A percentile compares a stretch with the other conserved stretches of the same genome.
These are phyloP conservation scores for Merluccius polli DNA, from an alignment of 2,797 vertebrate species.

Conservation along the genomic window DNA sequence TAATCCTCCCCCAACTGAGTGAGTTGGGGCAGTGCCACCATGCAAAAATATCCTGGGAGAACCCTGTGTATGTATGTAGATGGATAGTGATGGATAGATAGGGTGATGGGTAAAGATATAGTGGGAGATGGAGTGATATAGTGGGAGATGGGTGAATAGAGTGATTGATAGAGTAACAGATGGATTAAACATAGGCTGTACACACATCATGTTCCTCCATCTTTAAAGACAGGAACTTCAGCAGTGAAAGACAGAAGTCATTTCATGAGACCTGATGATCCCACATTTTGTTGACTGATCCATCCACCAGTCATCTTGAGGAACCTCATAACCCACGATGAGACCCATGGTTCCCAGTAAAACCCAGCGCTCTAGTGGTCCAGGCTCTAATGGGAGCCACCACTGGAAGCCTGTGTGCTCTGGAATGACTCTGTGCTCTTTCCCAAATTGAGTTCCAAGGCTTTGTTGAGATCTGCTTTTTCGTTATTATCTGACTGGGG, in stretches of 20 bases:
- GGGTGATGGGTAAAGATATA: too few relatives aligned
- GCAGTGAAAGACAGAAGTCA: neutral
- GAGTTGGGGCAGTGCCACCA: too few relatives aligned
- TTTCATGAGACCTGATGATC: neutral
- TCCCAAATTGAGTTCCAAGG: slow-evolving; percentile 24
- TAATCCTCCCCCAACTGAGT: too few relatives aligned
- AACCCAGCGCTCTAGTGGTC: slow-evolving; percentile 21
- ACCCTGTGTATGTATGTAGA: too few relatives aligned
- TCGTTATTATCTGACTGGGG: slow-evolving; percentile 13
- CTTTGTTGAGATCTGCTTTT: slow-evolving; percentile 17
- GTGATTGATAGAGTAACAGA: too few relatives aligned
- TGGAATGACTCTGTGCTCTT: neutral
- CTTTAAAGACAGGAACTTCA: neutral
- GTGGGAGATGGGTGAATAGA: too few relatives aligned
- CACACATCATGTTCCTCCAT: neutral
- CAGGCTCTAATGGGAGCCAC: slow-evolving; percentile 18
- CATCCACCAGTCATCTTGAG: slow-evolving; percentile 17
- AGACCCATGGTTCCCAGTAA: slow-evolving; percentile 28
- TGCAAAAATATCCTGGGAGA: too few relatives aligned
- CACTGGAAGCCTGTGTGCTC: slow-evolving; percentile 14
- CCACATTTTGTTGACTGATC: slow-evolving; percentile 6
- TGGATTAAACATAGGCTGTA: too few relatives aligned
- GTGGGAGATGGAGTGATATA: too few relatives aligned
- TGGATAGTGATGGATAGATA: too few relatives aligned
- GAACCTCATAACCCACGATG: slow-evolving; percentile 22